These are phyloP conservation scores for Scaptomyza tumidula DNA, from an alignment of 2,888 invertebrate genomes.

Conservation along the genomic window DNA sequence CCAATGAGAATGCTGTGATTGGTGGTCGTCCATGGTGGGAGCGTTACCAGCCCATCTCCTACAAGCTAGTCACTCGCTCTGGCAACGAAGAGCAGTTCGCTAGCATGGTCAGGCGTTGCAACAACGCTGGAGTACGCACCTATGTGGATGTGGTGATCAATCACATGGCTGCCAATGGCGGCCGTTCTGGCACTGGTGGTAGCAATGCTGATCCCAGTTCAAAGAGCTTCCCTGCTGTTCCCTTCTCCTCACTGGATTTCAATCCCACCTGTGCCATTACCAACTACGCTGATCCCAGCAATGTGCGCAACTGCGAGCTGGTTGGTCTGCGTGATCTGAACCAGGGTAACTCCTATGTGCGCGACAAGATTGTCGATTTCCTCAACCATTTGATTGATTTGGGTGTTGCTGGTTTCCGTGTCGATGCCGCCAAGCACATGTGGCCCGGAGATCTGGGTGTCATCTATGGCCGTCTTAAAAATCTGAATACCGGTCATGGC, in stretches of 20 bases:
- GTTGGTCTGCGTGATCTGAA: constrained; percentile 91
- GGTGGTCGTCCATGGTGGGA: constrained; percentile 93
- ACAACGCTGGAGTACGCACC: constrained; percentile 91
- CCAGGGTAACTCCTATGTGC: constrained; percentile 85
- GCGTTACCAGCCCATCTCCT: constrained; percentile 94
- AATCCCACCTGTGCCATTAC: constrained; percentile 88
- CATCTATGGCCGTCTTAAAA: constrained; percentile 86
- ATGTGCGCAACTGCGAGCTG: constrained; percentile 90
- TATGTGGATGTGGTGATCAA: constrained; percentile 94
- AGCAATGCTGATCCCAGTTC: constrained; percentile 86
- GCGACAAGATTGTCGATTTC: constrained; percentile 75
- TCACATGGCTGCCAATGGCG: constrained; percentile 90
- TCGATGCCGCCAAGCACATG: constrained; percentile 93
- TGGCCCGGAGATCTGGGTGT: constrained; percentile 89
- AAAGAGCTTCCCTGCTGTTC: constrained; percentile 87
- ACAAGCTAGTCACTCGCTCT: constrained; percentile 90
- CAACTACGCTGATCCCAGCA: constrained; percentile 88
- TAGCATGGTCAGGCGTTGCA: constrained; percentile 92
- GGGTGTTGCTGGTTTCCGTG: constrained; percentile 94
- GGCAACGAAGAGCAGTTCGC: constrained; percentile 90
- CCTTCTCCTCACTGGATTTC: constrained; percentile 89
- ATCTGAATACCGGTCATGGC: constrained; percentile 88
- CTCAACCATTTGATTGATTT: constrained; percentile 84
- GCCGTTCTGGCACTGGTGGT: constrained; percentile 87
- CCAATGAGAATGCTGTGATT: constrained; percentile 89